phyloP scores from a whole-genome alignment of 2,888 invertebrate species.

The Anodontia alba region DNA sequence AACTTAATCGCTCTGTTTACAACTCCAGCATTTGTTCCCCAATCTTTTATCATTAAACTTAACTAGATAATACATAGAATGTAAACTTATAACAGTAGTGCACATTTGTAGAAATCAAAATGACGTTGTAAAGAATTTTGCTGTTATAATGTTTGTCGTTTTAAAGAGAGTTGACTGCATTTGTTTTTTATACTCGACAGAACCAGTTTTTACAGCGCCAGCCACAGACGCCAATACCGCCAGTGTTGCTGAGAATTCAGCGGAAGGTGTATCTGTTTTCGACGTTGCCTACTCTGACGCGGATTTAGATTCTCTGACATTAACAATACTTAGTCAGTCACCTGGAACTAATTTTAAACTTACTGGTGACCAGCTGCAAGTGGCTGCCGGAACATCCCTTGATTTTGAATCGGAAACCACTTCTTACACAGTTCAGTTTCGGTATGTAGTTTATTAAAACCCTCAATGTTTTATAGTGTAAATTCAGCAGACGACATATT shows the following conservation, averaged over 20 bases:
- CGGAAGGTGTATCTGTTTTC: neutral
- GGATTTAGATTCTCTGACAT: neutral
- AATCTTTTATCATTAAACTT: no score
- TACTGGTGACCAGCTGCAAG: neutral
- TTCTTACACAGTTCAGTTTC: neutral
- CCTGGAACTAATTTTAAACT: neutral
- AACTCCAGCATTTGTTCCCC: no score
- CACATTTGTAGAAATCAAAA: no score
- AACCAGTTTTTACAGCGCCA: neutral
- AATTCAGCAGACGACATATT: no score
- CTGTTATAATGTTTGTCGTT: no score
- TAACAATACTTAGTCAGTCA: neutral
- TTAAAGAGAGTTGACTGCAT: no score
- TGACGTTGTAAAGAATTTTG: no score
- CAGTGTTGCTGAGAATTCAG: neutral
- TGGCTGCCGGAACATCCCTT: neutral
- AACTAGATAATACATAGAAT: no score
- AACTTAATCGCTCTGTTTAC: no score
- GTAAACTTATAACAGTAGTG: no score
- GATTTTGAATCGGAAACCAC: neutral
- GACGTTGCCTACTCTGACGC: neutral
- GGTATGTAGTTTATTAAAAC: no score
- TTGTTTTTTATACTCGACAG: neutral
- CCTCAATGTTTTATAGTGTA: no score
- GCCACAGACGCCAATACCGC: neutral